Evolutionary conservation across 2,888 invertebrate genomes (phyloP), one percentile per base, ranked within the genome.

Genomic region (Drosophila recens): DNA sequence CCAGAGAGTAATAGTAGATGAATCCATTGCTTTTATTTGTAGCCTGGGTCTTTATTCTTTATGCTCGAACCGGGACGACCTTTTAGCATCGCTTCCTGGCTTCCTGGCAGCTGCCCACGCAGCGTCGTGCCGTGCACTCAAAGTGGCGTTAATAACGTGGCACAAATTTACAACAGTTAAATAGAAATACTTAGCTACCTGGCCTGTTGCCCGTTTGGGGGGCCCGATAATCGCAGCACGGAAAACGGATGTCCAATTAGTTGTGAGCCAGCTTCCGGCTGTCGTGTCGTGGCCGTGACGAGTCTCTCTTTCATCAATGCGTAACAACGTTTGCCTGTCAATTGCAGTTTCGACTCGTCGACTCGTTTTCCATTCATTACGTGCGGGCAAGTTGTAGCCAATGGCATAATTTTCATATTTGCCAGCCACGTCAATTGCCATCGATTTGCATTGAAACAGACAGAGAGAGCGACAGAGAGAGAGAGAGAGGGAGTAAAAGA

Each of bases 191-290:
- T 81, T 69, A 62, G 61, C 65, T 83, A 80, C 83, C 82, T 80
- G 71, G 38, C 36, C 65, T 40, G 67, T 52, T 46, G 52, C 42
- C 42, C 27, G 38, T 30, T 52, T 34, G 45, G 45, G 13, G 33
- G 61, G 53, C 52, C 75, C 84, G 89, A 90, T 91, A 90, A 91
- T 88, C 82, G 82, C 67, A 38, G 58, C 38, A 85, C 80, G 90
- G 88, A 89, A 80, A 85, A 81, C 89, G 91, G 90, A 91, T 89
- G 91, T 91, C 91, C 91, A 90, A 90, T 90, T 90, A 90, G 91
- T 89, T 86, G 88, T 84, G 72, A 82, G 82, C 83, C 87, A 79
- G 86, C 80, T 90, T 90, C 91, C 91, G 84, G 84, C 87, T 70
- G 70, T 45, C 46, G 38, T 56, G 51, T 30, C 30, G 30, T 30